phyloP scores from a whole-genome alignment of 53 echinoderm and acorn worm genomes.

The Paracentrotus lividus region DNA sequence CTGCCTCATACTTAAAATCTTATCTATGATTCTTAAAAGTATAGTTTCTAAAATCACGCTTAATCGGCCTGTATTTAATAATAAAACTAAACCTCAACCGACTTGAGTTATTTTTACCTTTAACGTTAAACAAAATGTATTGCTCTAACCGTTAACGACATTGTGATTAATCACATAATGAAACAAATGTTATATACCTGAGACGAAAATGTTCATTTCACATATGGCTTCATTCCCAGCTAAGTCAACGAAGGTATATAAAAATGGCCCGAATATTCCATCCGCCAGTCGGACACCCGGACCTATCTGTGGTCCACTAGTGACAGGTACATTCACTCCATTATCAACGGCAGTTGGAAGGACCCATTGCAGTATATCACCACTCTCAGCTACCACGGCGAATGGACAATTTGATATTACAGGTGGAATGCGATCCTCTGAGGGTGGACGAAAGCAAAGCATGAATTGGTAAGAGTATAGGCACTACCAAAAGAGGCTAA shows the following conservation, averaged over 20 bases:
- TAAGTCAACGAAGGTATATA: not conserved
- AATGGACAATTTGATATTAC: conserved; percentile 3
- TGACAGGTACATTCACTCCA: not conserved
- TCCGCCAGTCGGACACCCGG: not conserved
- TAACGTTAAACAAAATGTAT: too few relatives aligned
- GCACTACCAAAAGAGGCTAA: too few relatives aligned
- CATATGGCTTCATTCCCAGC: conserved; percentile 10
- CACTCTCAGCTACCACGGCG: not conserved
- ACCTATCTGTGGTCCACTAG: not conserved
- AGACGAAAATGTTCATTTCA: not conserved
- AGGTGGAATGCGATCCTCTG: conserved; percentile 26
- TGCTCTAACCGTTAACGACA: too few relatives aligned
- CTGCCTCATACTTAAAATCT: too few relatives aligned
- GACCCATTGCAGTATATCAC: not conserved
- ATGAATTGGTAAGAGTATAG: too few relatives aligned
- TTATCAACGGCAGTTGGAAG: conserved; percentile 13
- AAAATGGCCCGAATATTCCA: not conserved
- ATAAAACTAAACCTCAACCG: too few relatives aligned
- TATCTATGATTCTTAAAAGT: too few relatives aligned
- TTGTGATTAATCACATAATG: too few relatives aligned
- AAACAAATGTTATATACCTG: not conserved
- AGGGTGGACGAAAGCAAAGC: not conserved
- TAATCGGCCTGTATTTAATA: too few relatives aligned
- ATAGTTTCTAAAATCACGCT: too few relatives aligned
- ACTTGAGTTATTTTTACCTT: too few relatives aligned